Evolutionary conservation across 2,797 vertebrate genomes (phyloP), one percentile per base, ranked within the genome.

Genomic region (Vespertilio murinus): DNA sequence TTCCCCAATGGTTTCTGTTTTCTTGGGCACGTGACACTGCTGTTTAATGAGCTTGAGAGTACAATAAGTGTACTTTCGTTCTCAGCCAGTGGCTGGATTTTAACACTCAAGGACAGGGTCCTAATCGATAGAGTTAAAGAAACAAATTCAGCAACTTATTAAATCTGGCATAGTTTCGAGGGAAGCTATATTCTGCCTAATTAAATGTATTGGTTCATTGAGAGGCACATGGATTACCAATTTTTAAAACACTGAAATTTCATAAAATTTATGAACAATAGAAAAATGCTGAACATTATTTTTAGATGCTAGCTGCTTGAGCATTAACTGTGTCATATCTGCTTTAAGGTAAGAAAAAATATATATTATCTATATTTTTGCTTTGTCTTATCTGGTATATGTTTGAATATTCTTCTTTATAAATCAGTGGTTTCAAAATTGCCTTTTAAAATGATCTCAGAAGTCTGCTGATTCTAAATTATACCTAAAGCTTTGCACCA

Each of bases 281-380:
- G 88, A 88, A 94, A 90, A 96, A 92, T 20, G 52, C 90, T 96
- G 78, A 92, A 73, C 54, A 89, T 96, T 90, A 96, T 88, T 97
- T 97, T 95, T 94, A 93, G 86, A 94, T 95, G 75, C 47, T 91
- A 74, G 89, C 61, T 95, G 82, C 93, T 93, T 95, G 74, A 84
- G 90, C 49, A 90, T 91, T 96, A 95, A 82, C 85, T 95, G 33
- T 92, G 90, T 93, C 78, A 40, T 96, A 86, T 75, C 77, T 83
- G 59, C 93, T 96, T 96, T 90, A 93, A 94, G 78, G 87, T 67
- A 22, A 70, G 4, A 78, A 35, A 71, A 75, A 10, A 88, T 52
- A 74, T 4, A 83, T 54, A 42, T 92, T 45, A 74, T 4, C 78
- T 54, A 42, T 92, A 75, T 90, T 38, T 94, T 88, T 91, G 69